Percentiles rank a stretch among this genome's conserved stretches.
These are phyloP conservation scores for Ceratina calcarata DNA, from an alignment of 1,140 invertebrate species.

Conservation along the genomic window DNA sequence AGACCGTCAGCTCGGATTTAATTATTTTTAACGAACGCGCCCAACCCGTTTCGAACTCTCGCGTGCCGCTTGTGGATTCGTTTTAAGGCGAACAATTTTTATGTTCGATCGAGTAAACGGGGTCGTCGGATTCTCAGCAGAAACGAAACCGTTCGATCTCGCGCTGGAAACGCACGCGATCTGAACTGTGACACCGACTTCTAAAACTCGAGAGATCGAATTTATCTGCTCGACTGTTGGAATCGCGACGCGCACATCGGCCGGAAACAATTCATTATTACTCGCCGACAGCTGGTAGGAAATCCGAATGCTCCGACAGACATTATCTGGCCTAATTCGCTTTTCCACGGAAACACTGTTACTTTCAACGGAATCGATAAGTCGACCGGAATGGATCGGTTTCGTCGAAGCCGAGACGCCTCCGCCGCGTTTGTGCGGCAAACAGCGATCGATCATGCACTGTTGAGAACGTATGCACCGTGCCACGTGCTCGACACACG, in stretches of 20 bases:
- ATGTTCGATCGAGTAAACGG: no score
- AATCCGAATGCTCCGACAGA: not conserved
- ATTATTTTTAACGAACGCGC: slow-evolving; percentile 55
- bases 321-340: slow-evolving; percentile 50
- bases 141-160: no score
- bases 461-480: not conserved
- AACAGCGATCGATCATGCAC: slow-evolving; percentile 3
- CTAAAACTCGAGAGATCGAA: no score
- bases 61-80: no score
- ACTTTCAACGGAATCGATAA: slow-evolving; percentile 62
- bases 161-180: no score
- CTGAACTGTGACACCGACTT: no score
- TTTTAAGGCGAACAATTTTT: no score
- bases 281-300: not conserved
- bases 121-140: no score
- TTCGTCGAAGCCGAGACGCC: not conserved
- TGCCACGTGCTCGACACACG: not conserved
- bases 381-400: slow-evolving; percentile 27
- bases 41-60: no score
- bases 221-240: slow-evolving; percentile 1
- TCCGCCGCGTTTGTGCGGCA: not conserved
- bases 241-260: slow-evolving; percentile 8
- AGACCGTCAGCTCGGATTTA: slow-evolving; percentile 49
- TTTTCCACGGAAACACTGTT: slow-evolving; percentile 54
- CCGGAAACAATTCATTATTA: not conserved